Evolutionary conservation across 2,113 vertebrate species (phyloP).

Genomic region (Nanger granti): DNA sequence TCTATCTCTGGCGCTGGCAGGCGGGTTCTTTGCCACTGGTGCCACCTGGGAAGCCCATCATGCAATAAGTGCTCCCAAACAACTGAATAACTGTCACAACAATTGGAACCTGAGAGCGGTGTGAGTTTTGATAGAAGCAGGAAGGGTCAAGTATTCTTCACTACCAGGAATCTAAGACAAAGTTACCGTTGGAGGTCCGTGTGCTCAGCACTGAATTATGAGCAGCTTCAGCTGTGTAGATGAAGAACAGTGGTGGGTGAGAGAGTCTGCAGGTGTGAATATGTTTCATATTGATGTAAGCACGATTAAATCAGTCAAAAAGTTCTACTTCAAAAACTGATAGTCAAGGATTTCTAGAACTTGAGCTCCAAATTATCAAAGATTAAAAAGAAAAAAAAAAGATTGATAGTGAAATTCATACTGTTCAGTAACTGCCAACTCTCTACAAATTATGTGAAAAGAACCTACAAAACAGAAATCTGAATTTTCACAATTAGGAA

Average conservation of each 20-base stretch:
- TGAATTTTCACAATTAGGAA: neutral
- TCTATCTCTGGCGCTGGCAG: neutral
- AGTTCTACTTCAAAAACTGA: neutral
- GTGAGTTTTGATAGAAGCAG: neutral
- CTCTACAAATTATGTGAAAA: neutral
- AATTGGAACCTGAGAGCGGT: neutral
- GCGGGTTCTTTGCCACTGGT: neutral
- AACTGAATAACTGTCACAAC: neutral
- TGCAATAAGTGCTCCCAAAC: neutral
- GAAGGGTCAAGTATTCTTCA: neutral
- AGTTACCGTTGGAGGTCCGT: neutral
- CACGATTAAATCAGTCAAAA: neutral
- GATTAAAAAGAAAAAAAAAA: slow-evolving; percentile 16
- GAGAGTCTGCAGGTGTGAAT: neutral
- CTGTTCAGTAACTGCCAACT: neutral
- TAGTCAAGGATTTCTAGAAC: neutral
- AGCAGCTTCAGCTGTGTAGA: neutral
- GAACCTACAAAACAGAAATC: neutral
- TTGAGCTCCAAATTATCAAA: neutral
- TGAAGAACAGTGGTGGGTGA: neutral
- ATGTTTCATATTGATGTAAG: neutral
- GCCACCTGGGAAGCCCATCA: neutral
- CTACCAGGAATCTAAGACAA: neutral
- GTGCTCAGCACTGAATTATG: neutral
- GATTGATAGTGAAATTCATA: neutral